These are phyloP conservation scores for Parotocinclus haroldoi DNA, from an alignment of 2,797 vertebrate species.

Conservation along the genomic window DNA sequence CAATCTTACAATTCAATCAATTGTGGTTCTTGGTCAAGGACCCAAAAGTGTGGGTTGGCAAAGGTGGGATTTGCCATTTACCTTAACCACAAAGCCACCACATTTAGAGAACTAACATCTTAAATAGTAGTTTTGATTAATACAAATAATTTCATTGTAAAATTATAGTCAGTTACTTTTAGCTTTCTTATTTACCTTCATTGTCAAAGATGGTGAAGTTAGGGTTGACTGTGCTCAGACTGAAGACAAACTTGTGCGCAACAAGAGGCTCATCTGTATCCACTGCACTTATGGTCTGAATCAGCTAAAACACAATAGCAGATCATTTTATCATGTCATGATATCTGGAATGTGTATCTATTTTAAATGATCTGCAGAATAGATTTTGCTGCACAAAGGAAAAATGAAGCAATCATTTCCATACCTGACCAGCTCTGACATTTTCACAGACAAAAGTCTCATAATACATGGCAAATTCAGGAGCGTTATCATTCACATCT, in stretches of 20 bases:
- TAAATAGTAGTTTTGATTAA: neutral
- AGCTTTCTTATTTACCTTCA: conserved; percentile 77
- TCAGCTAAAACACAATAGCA: conserved; percentile 73
- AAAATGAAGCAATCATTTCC: neutral
- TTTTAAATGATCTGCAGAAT: neutral
- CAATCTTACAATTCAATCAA: too few species aligned
- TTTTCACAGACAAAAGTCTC: conserved; percentile 98
- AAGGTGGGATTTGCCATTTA: too few species aligned
- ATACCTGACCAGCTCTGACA: conserved; percentile 88
- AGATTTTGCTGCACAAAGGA: neutral
- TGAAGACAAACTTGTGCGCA: conserved; percentile 97
- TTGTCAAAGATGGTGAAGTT: conserved; percentile 96
- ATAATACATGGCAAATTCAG: conserved; percentile 93
- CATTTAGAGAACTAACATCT: too few species aligned
- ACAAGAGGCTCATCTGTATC: conserved; percentile 95
- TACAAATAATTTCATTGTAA: neutral
- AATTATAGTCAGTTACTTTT: neutral
- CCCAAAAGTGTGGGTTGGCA: too few species aligned
- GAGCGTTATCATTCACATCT: conserved; percentile 96
- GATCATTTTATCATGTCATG: neutral
- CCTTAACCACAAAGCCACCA: too few species aligned
- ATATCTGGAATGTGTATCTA: neutral
- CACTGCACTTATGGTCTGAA: conserved; percentile 95
- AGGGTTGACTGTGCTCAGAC: conserved; percentile 87
- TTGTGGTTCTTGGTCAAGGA: too few species aligned